Base-by-base conservation (phyloP, 2,797 vertebrate genomes). In the Sebastes nivosus region DNA sequence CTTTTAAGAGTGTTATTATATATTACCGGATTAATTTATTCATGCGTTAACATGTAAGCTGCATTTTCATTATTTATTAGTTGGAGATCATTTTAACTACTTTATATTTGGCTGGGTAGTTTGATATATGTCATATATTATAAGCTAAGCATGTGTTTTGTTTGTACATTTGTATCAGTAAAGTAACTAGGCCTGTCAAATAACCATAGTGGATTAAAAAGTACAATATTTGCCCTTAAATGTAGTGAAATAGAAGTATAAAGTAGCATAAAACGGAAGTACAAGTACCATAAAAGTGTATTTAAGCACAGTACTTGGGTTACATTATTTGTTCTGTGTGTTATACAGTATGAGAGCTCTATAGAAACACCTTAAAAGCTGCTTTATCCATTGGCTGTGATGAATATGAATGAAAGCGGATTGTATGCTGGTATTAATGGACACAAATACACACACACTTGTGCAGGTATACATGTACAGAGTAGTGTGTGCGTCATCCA, bases 401-500 rank as follows among this genome's bases (percentile, higher is more conserved):
- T 75, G 27, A 84, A 81, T 55, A 73, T 74, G 63, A 86, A 63
- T 67, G 6, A 81, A 75, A 77, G 66, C 2, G 11, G 55, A 83
- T 64, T 86, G 67, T 24, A 18, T 27, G 36, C 52, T 58, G 54
- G 58, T 79, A 66, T 75, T 52, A 80, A 78, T 77, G 76, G 72
- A 30, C 64, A 67, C 42, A 58, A 30, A 60, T 34, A 57, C 72
- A 59, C 24, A 77, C 57, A 71, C 59, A 24, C 55, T 54, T 24
- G n/a, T 74, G 36, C 57, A 81, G 64, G 59, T 74, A 74, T 38
- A 75, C 14, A 2, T 77, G 70, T 54, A 60, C 42, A 18, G 24
- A 71, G 61, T 0, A 6, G 66, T 36, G 27, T 74, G 72, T 84
- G 85, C 34, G 83, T 90, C 87, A 87, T 80, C 14, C 75, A 54